These are phyloP conservation scores for Lithophane ornitopus DNA, from an alignment of 2,888 invertebrate species.

Conservation along the genomic window DNA sequence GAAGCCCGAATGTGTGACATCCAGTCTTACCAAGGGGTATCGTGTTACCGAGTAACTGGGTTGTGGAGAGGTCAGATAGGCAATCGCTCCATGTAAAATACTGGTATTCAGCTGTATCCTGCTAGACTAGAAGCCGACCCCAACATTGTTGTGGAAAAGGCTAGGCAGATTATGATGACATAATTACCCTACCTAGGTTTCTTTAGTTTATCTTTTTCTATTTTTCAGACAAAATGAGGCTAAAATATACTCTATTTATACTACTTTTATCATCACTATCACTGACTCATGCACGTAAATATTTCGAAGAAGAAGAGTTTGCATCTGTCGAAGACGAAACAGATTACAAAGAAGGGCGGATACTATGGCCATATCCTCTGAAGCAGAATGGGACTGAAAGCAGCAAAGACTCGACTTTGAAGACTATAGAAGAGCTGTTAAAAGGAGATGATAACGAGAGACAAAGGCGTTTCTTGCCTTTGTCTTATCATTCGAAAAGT, in stretches of 20 bases:
- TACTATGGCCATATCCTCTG: slow-evolving; percentile 81
- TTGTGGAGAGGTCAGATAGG: too few species aligned
- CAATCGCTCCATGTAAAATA: too few species aligned
- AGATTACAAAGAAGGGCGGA: slow-evolving; percentile 71
- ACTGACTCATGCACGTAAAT: slow-evolving; percentile 65
- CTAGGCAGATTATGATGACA: too few species aligned
- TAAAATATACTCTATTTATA: slow-evolving; percentile 64
- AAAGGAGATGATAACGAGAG: slow-evolving; percentile 56
- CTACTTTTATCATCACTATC: slow-evolving; percentile 61
- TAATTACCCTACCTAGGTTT: neutral
- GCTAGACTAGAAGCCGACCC: too few species aligned
- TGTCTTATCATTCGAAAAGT: slow-evolving; percentile 78
- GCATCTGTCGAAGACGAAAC: slow-evolving; percentile 73
- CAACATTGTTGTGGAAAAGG: too few species aligned
- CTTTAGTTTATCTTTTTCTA: neutral
- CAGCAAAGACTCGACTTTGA: slow-evolving; percentile 38
- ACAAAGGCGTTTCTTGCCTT: slow-evolving; percentile 73
- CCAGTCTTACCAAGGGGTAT: too few species aligned
- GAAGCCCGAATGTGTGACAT: too few species aligned
- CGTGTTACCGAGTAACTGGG: too few species aligned
- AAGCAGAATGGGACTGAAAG: slow-evolving; percentile 66
- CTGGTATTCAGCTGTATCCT: too few species aligned
- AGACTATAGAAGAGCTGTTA: slow-evolving; percentile 47
- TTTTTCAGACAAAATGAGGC: slow-evolving; percentile 75
- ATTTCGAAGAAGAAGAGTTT: slow-evolving; percentile 72